A percentile compares a stretch with the other conserved stretches of the same genome.
phyloP scores from a whole-genome alignment of 2,888 invertebrate genomes.

The Euphydryas editha region DNA sequence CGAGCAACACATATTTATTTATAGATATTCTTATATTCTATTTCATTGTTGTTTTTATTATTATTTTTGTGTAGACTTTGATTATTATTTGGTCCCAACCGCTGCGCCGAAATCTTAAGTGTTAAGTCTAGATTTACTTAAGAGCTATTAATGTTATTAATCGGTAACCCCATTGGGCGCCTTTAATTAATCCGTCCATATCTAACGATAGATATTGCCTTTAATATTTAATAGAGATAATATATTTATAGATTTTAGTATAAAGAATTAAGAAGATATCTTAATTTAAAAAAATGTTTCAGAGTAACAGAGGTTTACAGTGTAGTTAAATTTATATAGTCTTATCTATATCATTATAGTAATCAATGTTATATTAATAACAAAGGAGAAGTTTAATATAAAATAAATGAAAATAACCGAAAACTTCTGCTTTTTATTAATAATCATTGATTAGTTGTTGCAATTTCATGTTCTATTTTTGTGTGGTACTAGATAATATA shows the following conservation, averaged over 20 bases:
- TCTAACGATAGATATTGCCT: constrained; percentile 83
- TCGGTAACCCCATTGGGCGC: constrained; percentile 82
- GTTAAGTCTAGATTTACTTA: constrained; percentile 61
- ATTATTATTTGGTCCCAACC: constrained; percentile 59
- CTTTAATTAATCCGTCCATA: constrained; percentile 83
- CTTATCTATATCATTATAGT: constrained; percentile 44
- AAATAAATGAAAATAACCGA: not conserved
- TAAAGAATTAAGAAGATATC: constrained; percentile 69
- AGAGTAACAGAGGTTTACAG: constrained; percentile 73
- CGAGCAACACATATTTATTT: constrained; percentile 76
- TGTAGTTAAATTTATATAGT: constrained; percentile 53
- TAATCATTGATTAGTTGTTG: constrained; percentile 57
- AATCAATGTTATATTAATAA: constrained; percentile 47
- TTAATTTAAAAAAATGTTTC: constrained; percentile 70
- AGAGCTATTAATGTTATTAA: constrained; percentile 79
- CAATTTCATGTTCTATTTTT: constrained; percentile 64
- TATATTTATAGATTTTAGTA: constrained; percentile 81
- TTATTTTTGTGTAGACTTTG: constrained; percentile 48
- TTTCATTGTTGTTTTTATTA: constrained; percentile 73
- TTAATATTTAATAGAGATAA: constrained; percentile 84
- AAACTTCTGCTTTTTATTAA: constrained; percentile 10
- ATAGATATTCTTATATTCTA: constrained; percentile 75
- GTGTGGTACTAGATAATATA: constrained; percentile 53
- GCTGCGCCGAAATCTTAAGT: constrained; percentile 67
- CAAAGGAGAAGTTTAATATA: constrained; percentile 32